Conservation (phyloP, 1,140 invertebrate genomes). For the Dreissena polymorpha region DNA sequence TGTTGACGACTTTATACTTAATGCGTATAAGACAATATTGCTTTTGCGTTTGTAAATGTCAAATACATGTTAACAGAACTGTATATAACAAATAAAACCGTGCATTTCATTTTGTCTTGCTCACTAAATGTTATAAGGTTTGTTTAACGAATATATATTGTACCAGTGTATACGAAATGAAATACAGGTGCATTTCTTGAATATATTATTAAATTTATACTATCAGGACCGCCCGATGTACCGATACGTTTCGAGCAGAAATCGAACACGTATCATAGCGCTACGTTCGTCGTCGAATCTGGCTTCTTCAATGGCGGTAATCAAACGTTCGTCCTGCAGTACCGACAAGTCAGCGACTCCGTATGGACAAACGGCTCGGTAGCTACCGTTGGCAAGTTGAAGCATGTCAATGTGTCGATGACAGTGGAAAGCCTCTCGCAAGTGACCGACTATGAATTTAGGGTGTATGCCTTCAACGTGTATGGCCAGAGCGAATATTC, state of each 20-base stretch:
- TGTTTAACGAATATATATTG: no score
- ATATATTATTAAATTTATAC: not conserved
- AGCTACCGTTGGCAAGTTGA: not conserved
- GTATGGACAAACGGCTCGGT: constrained; percentile 1
- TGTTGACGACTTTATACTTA: no score
- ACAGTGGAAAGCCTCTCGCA: not conserved
- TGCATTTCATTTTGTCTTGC: no score
- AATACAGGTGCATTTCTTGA: no score
- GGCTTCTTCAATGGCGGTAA: constrained; percentile 18
- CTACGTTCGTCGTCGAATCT: not conserved
- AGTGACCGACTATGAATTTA: constrained; percentile 11
- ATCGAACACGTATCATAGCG: not conserved
- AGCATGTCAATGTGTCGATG: not conserved
- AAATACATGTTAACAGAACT: no score
- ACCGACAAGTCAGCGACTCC: not conserved
- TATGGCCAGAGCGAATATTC: not conserved
- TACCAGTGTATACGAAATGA: no score
- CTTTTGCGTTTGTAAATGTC: no score
- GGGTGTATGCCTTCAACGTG: constrained; percentile 8
- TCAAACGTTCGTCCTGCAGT: constrained; percentile 15
- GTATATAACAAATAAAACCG: no score
- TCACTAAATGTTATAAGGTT: no score
- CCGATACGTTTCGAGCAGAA: not conserved
- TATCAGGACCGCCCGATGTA: constrained; percentile 15
- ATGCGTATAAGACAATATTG: no score